These are phyloP conservation scores for Lateolabrax maculatus DNA, from an alignment of 2,797 vertebrate species.

Conservation along the genomic window DNA sequence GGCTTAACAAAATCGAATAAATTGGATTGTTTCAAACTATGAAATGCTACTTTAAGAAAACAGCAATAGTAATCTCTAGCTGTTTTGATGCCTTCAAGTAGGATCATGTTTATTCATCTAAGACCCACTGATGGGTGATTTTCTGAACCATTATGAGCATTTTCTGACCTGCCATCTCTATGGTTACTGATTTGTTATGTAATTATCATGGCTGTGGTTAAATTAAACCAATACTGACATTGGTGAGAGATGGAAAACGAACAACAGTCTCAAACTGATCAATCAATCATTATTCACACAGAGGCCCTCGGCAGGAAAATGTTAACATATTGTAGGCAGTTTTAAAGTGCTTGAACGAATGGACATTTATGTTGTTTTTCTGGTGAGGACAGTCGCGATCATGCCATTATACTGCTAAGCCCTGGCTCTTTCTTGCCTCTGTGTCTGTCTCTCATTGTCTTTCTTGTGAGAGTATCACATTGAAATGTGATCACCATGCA, in stretches of 20 bases:
- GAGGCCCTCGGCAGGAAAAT: no score
- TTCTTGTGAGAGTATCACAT: not conserved
- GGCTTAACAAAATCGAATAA: not conserved
- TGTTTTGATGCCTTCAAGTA: no score
- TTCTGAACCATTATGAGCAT: no score
- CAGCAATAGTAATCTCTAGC: not conserved
- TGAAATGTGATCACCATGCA: constrained; percentile 12
- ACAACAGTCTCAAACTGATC: not conserved
- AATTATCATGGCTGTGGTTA: not conserved
- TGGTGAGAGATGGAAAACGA: not conserved
- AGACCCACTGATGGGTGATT: no score
- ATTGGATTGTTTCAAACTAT: not conserved
- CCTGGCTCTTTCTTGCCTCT: not conserved
- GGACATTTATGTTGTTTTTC: not conserved
- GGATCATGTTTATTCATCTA: no score
- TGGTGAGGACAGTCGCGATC: no score
- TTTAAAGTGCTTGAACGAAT: not conserved
- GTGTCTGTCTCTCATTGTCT: not conserved
- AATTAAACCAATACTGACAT: not conserved
- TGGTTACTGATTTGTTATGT: not conserved
- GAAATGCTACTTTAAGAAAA: not conserved
- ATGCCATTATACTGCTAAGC: not conserved
- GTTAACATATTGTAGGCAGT: not conserved
- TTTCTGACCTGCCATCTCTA: no score
- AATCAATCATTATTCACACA: not conserved